Evolutionary conservation across 2,797 vertebrate species (phyloP), one percentile per base, ranked within the genome.

Genomic region (Gymnocypris eckloni): DNA sequence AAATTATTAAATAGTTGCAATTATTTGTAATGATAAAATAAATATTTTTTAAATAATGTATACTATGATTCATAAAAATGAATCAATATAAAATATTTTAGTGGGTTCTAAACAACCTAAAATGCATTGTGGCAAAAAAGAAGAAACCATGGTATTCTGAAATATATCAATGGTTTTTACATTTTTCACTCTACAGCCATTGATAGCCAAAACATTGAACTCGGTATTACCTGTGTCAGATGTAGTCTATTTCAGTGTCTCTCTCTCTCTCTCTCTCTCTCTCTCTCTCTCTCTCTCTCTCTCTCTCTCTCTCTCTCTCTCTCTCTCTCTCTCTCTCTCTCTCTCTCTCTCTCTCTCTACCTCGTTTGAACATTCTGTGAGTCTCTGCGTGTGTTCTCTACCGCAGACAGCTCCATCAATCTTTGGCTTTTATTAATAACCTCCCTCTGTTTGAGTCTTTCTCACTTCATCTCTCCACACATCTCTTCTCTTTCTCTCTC

Each of bases 391-490:
- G 83, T 79, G 83, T 79, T 79, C 83, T 71, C 39, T 77, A 70
- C 48, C 18, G 13, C 83, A 79, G 83, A 79, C 83, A 79, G 83
- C 83, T 84, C 75, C 83, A 84, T 84, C 83, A 84, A 71, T 84
- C 83, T 84, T 79, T 84, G 76, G 25, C 76, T 85, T 79, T 85
- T 85, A 85, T 79, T 85, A 85, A 85, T 85, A 72, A 79, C 76
- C 83, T 85, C 52, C 66, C 76, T 79, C 76, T 69, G 69, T 84
- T 64, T 84, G 33, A 85, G 83, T 79, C 66, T 77, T 37, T 76
- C 82, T 85, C 66, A 45, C 89, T 92, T 90, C 89, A 87, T 84
- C 61, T 77, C 75, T 69, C 50, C 50, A 69, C 37, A 69, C 64
- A 56, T 71, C 66, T 84, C 45, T 89, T 90, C 4, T 18, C 41